Conservation (phyloP, 1,140 invertebrate species). For the Dryas iulia region DNA sequence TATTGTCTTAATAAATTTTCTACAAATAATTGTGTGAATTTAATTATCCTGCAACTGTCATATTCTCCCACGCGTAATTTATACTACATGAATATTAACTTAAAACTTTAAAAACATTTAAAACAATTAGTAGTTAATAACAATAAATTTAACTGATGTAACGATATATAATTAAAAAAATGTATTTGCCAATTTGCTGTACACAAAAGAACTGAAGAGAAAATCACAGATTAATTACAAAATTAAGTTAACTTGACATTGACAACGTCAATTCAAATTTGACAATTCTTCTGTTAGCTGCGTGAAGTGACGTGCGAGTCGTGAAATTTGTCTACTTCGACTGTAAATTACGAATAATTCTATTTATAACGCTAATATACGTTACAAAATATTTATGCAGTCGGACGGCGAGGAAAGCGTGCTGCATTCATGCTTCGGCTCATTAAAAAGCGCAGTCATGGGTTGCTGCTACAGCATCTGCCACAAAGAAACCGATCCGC, state of each 20-base stretch:
- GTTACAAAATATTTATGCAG: conserved; percentile 75
- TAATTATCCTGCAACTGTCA: no score
- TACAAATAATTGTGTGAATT: no score
- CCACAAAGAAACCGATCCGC: conserved; percentile 81
- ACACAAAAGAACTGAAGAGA: no score
- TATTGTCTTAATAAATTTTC: no score
- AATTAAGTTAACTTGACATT: conserved; percentile 6
- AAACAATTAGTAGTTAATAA: no score
- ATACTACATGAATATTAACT: no score
- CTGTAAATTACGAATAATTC: conserved; percentile 62
- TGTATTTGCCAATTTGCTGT: no score
- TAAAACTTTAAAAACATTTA: no score
- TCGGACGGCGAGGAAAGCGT: conserved; percentile 63
- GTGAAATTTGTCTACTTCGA: conserved; percentile 40
- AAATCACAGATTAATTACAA: not conserved
- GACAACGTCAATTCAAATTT: conserved; percentile 15
- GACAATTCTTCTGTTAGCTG: conserved; percentile 5
- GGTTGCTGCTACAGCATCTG: conserved; percentile 82
- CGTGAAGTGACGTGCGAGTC: conserved; percentile 37
- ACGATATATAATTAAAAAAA: no score
- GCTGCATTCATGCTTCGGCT: conserved; percentile 75
- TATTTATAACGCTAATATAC: conserved; percentile 64
- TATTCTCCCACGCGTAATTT: no score
- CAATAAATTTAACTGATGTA: no score
- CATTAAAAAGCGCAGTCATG: conserved; percentile 73